Evolutionary conservation across 2,888 invertebrate species (phyloP), one percentile per base, ranked within the genome.

Genomic region (Schizaphis graminum): DNA sequence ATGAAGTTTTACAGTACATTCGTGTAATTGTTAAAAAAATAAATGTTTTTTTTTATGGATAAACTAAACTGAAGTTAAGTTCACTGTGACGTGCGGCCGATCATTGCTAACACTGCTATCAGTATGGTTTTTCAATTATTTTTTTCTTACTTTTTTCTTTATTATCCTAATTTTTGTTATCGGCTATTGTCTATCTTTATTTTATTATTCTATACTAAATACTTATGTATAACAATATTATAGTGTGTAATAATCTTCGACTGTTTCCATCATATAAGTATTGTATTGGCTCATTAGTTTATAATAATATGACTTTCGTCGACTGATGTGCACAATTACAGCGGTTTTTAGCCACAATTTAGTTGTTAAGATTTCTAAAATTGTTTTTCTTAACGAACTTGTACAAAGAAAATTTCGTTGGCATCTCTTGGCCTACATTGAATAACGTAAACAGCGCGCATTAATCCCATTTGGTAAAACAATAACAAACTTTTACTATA

Each of bases 321-420:
- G 53, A 53, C 3, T 24, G 24, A 8, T 77, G 77, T 77, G 77
- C 21, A 88, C n/a, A 35, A 88, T 88, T 53, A 88, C 44, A 13
- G 21, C 21, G 41, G 85, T 28, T 57, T 91, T 56, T 56, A 91
- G n/a, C 85, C 85, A 56, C n/a, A 35, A 49, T 91, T 85, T 56
- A 85, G 56, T 85, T 44, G n/a, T 91, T 91, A 56, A 44, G 41
- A 91, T 91, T 44, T 85, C 44, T 8, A 28, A 28, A 41, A 91
- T 53, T 49, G 91, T 77, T 91, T 67, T 41, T 56, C 41, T 91
- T 85, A 91, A 91, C 85, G 85, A 91, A 91, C 91, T 91, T 86
- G 85, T 91, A 57, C 86, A 57, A 85, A 41, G 91, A 57, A 85
- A 57, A 47, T 86, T 91, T 86, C 13, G 47, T n/a, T 7, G 4